Conservation (phyloP, 2,113 vertebrate species). For the Brachyhypopomus gauderio region DNA sequence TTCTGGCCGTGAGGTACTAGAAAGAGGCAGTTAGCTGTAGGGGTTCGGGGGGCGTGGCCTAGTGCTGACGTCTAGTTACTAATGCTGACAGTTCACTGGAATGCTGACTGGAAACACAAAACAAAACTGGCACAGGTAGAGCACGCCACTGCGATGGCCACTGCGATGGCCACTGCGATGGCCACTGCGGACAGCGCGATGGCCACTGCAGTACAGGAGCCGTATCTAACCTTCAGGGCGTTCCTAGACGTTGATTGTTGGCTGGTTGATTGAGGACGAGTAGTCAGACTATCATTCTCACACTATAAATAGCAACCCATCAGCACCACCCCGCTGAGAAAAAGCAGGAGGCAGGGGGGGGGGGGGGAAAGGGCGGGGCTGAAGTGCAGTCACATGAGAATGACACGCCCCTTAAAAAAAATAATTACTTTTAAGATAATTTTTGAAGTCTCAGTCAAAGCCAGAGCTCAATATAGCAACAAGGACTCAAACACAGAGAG, state of each 20-base stretch:
- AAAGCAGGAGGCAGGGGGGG: slow-evolving; percentile 32
- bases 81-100: slow-evolving; percentile 21
- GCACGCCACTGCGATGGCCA: slow-evolving; percentile 8
- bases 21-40: slow-evolving; percentile 4
- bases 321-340: slow-evolving; percentile 30
- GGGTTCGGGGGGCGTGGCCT: neutral
- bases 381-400: slow-evolving; percentile 30
- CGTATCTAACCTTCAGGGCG: slow-evolving; percentile 5
- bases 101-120: slow-evolving; percentile 32
- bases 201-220: neutral
- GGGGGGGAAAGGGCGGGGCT: neutral
- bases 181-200: slow-evolving; percentile 25
- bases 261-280: slow-evolving; percentile 33
- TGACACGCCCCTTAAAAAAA: neutral
- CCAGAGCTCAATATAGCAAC: slow-evolving; percentile 16
- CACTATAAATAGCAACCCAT: neutral
- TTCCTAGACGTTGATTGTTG: slow-evolving; percentile 49
- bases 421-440: slow-evolving; percentile 7
- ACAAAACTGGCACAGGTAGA: neutral
- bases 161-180: slow-evolving; percentile 15
- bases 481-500: slow-evolving; percentile 11
- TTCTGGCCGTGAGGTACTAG: slow-evolving; percentile 46
- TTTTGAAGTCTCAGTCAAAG: slow-evolving; percentile 32
- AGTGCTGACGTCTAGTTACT: neutral
- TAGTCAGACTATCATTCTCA: slow-evolving; percentile 29